Evolutionary conservation across 30 jellyfish, hydroid and myxozoan species (phyloP), one percentile per base, ranked within the genome.

Genomic region (Hydractinia symbiolongicarpus): DNA sequence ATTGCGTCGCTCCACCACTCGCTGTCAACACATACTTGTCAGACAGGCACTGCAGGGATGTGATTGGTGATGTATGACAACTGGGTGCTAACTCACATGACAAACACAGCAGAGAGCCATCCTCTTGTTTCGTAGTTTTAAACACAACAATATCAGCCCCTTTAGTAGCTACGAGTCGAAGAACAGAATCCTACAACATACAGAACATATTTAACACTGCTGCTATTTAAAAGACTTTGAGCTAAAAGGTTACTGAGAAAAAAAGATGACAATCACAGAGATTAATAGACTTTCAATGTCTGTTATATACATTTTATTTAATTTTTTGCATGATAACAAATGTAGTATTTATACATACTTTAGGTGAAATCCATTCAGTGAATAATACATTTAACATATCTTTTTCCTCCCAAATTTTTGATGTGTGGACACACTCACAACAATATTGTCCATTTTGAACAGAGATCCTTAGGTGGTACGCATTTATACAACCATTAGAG

Each of bases 71-170:
- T 56, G 56, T 49, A 44, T 77, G 85, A 14, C 85, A 77, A 6
- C 79, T 77, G 5, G 85, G 85, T 20, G 79, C 85, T 9, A 11
- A 4, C 54, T 77, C 85, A 55, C 85, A 77, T 14, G 81, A 20
- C 5, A 55, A 20, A 55, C 54, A 77, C 60, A 20, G 4, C 53
- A 77, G 11, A 30, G 11, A 50, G 9, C n/a, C 80, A 55, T 51
- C 71, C 16, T 7, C 56, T 9, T 74, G 44, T 55, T 20, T 15
- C 4, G 7, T 55, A 8, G 54, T 74, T 74, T 74, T 74, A n/a
- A 74, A 74, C 4, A 74, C 21, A 49, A 74, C 68, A 8, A 74
- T 55, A 49, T 74, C 83, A 8, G 69, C 5, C 5, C 66, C 83
- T 4, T 74, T 74, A 74, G 83, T 49, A n/a, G 83, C 83, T 44